Base-by-base conservation (phyloP, 2,888 invertebrate genomes). In the Caradrina kadenii region DNA sequence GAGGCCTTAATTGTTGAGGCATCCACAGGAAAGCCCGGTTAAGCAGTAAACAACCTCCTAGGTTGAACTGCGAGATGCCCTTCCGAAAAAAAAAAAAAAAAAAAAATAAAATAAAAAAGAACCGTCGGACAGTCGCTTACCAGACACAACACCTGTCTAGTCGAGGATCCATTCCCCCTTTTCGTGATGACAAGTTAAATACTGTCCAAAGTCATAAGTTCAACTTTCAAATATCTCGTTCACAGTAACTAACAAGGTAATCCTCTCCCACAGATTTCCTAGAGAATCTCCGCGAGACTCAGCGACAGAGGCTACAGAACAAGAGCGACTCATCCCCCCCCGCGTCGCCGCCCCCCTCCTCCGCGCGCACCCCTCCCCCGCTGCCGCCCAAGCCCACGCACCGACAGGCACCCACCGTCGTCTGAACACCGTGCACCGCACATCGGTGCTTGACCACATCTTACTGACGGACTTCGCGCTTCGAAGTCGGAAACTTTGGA, bases 251-350 rank as follows among this genome's bases (percentile, higher is more conserved):
- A 54, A 70, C 42, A 21, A 15, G 0, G 19, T 0, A 8, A 10
- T 58, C 1, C 19, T 31, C n/a, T 35, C 13, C 81, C 69, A 0
- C 91, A 94, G 95, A 94, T 82, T 95, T 95, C 87, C 87, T 94
- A 0, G 93, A 94, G 69, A 94, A 93, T 77, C 94, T 95, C 31
- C 93, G 94, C 58, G 94, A 94, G 73, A 93, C 93, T 1, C 95
- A 94, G 61, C 90, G 94, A 2, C 88, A 89, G 64, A 82, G 92
- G 49, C 85, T 92, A 0, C 89, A 87, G 70, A 79, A 62, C 53
- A 79, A 61, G 61, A 11, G 58, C 17, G 59, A 19, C 1, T 21
- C 65, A 0, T 5, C 81, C 0, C 76, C 76, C 0, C 60, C 66
- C 1, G 3, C 53, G 1, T 21, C 71, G 0, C 60, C 70, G 13